phyloP scores from a whole-genome alignment of 2,888 invertebrate genomes.

The Stenodera caucasica region DNA sequence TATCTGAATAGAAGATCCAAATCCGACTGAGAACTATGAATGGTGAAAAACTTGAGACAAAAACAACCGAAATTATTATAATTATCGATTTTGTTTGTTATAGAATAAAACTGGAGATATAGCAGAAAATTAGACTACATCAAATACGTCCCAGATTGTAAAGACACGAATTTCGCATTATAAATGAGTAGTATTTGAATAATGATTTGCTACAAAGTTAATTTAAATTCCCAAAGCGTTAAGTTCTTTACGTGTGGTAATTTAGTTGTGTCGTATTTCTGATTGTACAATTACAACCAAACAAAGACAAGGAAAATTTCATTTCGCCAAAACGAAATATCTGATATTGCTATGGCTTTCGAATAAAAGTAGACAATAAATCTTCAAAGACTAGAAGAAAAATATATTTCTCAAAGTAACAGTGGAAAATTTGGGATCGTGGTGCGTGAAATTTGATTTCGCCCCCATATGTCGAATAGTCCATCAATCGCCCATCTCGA shows the following conservation, averaged over 20 bases:
- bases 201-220: constrained; percentile 29
- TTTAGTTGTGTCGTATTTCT: constrained; percentile 32
- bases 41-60: neutral
- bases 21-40: no score
- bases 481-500: no score
- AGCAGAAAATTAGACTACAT: constrained; percentile 15
- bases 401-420: no score
- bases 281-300: constrained; percentile 29
- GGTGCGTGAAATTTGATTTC: no score
- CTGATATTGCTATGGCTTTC: neutral
- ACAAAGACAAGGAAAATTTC: constrained; percentile 22
- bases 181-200: constrained; percentile 32
- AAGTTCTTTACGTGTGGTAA: constrained; percentile 34
- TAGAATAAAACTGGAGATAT: neutral
- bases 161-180: constrained; percentile 31
- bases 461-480: no score
- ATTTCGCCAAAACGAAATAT: neutral
- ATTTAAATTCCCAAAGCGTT: constrained; percentile 33
- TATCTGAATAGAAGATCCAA: neutral
- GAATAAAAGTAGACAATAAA: no score
- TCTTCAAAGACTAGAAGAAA: no score
- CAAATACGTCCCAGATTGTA: constrained; percentile 29
- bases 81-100: neutral
- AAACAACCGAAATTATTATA: neutral
- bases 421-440: no score